Percentiles rank a stretch among this genome's conserved stretches.
These are phyloP conservation scores for Bombus confusus DNA, from an alignment of 1,140 invertebrate species.

Conservation along the genomic window DNA sequence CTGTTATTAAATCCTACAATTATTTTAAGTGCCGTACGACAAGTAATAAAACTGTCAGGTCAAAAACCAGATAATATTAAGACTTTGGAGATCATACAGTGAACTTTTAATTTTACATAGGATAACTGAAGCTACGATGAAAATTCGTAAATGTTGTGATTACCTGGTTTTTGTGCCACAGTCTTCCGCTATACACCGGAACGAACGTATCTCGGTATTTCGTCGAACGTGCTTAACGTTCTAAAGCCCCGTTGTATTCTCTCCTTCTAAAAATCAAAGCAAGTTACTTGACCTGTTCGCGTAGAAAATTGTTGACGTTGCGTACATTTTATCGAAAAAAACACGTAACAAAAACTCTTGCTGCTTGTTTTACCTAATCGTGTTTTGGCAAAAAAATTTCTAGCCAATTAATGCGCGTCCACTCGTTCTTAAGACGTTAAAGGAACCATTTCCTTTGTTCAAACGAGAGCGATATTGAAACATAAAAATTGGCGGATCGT, in stretches of 20 bases:
- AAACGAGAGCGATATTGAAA: background rate
- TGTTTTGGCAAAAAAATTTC: background rate
- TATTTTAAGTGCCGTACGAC: background rate
- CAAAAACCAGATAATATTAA: constrained; percentile 68
- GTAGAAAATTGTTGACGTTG: background rate
- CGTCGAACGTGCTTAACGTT: constrained; percentile 36
- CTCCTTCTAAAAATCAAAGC: constrained; percentile 59
- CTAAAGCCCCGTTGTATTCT: constrained; percentile 34
- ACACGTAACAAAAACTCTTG: background rate
- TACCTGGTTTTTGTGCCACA: constrained; percentile 67
- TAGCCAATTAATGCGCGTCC: background rate
- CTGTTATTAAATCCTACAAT: background rate
- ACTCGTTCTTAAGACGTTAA: too few species aligned
- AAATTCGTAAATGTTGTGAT: constrained; percentile 31
- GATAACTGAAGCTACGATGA: background rate
- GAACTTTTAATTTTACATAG: background rate
- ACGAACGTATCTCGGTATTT: constrained; percentile 33
- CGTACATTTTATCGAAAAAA: background rate
- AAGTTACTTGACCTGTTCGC: constrained; percentile 15
- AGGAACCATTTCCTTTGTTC: too few species aligned
- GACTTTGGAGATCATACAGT: background rate
- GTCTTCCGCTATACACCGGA: constrained; percentile 39
- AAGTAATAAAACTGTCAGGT: background rate
- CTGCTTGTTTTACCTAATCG: background rate
- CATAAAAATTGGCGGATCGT: background rate